Evolutionary conservation across 2,888 invertebrate genomes (phyloP).

Genomic region (Disparrhopalites patrizii): DNA sequence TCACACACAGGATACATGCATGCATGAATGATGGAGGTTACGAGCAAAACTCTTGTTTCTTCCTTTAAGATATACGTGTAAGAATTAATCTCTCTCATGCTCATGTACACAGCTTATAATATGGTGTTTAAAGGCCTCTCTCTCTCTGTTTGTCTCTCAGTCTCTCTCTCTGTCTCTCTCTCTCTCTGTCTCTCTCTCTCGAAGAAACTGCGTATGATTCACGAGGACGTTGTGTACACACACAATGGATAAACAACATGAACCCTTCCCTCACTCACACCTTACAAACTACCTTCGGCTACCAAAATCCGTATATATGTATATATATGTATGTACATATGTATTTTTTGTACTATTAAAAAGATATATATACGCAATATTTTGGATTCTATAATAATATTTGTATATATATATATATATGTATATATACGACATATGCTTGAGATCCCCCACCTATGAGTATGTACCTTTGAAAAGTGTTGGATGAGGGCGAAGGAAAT

Average conservation of each 20-base stretch:
- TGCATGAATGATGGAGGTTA: conserved; percentile 29
- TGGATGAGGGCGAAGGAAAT: too few species aligned
- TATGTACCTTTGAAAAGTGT: too few species aligned
- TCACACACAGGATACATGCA: conserved; percentile 36
- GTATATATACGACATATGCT: too few species aligned
- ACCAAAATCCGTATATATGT: neutral
- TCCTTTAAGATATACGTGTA: neutral
- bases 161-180: too few species aligned
- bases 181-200: neutral
- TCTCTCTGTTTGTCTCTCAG: too few species aligned
- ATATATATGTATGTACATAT: neutral
- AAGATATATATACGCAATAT: too few species aligned
- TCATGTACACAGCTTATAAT: too few species aligned
- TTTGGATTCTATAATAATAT: too few species aligned
- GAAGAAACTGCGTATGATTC: neutral
- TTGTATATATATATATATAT: too few species aligned
- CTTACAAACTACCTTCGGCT: neutral
- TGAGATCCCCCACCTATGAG: too few species aligned
- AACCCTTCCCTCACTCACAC: neutral
- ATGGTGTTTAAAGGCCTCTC: too few species aligned
- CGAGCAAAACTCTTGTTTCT: conserved; percentile 5
- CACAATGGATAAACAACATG: neutral
- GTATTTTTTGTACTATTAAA: conserved; percentile 4
- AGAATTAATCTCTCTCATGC: conserved; percentile 8
- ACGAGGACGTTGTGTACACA: neutral